Base-by-base conservation (phyloP, 2,113 vertebrate species). In the Polyodon spathula region DNA sequence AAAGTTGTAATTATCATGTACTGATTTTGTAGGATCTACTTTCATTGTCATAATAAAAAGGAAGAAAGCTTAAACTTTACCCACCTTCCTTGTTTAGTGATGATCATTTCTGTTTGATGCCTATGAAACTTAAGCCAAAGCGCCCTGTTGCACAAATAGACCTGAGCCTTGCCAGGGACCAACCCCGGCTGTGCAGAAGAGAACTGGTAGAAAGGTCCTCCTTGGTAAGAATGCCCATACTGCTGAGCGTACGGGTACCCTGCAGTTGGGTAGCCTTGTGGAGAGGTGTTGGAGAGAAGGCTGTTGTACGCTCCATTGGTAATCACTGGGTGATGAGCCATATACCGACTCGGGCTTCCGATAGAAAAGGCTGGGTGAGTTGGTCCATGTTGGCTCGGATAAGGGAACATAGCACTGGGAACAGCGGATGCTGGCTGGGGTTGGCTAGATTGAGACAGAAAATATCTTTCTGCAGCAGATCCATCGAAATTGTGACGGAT, bases 401-500 rank as follows among this genome's bases (percentile, higher is more conserved):
- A 99, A 17, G 96, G 96, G 77, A 99, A 99, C 96, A 99, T 99
- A 85, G 90, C 90, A 88, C 88, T 87, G 63, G 92, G 86, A 83
- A 93, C 88, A 81, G 92, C 86, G 75, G 93, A 88, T 76, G 94
- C 90, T 78, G 92, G 81, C 90, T 93, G 91, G 70, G 90, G 89
- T 83, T 94, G 94, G 78, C 87, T 84, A 74, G 94, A 90, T 78
- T 94, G 90, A 89, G 94, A 92, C 84, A 95, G 94, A 88, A 95
- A 92, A 88, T 94, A 99, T 88, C 94, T 90, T 90, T 98, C 95
- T 90, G 92, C 94, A 82, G 93, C 92, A 90, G 93, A 93, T 92
- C 94, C 95, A 97, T 98, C 95, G 93, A 99, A 97, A 93, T 89
- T 90, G 83, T 97, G 94, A 93, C 96, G 94, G 91, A 92, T 91